phyloP scores from a whole-genome alignment of 2,888 invertebrate genomes.

The Endotricha flammealis region DNA sequence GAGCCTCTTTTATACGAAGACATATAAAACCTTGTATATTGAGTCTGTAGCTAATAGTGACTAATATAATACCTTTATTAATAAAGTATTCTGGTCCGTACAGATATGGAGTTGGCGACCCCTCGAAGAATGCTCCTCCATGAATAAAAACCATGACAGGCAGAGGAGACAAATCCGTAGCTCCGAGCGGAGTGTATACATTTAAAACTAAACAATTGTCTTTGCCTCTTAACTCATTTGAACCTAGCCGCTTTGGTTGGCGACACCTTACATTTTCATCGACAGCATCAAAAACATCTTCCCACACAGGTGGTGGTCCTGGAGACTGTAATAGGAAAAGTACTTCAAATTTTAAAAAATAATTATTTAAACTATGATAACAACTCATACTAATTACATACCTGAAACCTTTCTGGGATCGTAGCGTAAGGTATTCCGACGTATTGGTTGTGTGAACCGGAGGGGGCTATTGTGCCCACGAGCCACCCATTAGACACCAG shows the following conservation, averaged over 20 bases:
- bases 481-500: conserved; percentile 41
- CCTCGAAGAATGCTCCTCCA: conserved; percentile 58
- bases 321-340: conserved; percentile 28
- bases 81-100: conserved; percentile 58
- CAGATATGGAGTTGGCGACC: conserved; percentile 37
- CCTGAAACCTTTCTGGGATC: conserved; percentile 46
- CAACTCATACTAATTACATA: too few species aligned
- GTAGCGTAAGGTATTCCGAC: conserved; percentile 54
- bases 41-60: conserved; percentile 57
- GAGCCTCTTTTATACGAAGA: conserved; percentile 33
- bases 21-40: conserved; percentile 41
- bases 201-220: conserved; percentile 52
- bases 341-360: conserved; percentile 10
- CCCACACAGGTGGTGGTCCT: conserved; percentile 33
- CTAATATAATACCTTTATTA: conserved; percentile 49
- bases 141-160: conserved; percentile 66
- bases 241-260: conserved; percentile 30
- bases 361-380: too few species aligned
- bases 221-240: conserved; percentile 31
- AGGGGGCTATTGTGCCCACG: conserved; percentile 41
- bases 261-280: conserved; percentile 37
- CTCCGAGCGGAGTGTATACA: conserved; percentile 44
- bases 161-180: conserved; percentile 24
- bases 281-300: conserved; percentile 34
- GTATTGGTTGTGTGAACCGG: conserved; percentile 43